These are phyloP conservation scores for Tupaia tana DNA, from an alignment of 2,113 vertebrate species.

Conservation along the genomic window DNA sequence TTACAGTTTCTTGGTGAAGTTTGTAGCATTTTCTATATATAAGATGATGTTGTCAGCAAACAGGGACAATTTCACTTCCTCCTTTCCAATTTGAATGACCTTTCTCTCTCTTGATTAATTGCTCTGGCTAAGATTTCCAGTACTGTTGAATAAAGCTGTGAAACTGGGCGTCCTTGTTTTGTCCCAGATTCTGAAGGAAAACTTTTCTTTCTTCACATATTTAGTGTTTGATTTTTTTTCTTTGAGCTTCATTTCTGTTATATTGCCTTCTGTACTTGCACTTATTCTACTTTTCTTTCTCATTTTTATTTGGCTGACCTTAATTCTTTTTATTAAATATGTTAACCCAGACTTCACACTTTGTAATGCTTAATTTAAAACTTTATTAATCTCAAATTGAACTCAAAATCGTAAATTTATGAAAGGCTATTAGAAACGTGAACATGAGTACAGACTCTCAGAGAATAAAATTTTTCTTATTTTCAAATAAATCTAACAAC, in stretches of 20 bases:
- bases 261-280: neutral
- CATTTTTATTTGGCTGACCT: neutral
- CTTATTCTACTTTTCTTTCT: neutral
- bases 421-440: neutral
- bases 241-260: neutral
- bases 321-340: conserved; percentile 44
- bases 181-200: too few species aligned
- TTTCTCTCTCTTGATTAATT: too few species aligned
- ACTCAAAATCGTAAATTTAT: neutral
- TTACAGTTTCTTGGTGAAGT: too few species aligned
- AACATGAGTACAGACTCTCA: neutral
- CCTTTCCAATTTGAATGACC: too few species aligned
- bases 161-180: too few species aligned
- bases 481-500: neutral
- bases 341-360: neutral
- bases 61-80: too few species aligned
- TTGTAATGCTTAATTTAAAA: neutral
- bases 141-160: too few species aligned
- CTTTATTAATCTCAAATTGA: neutral
- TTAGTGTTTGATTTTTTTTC: neutral
- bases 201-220: neutral
- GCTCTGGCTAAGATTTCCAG: too few species aligned
- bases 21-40: too few species aligned
- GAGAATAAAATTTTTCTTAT: neutral
- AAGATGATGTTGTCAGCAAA: too few species aligned